phyloP scores from a whole-genome alignment of 2,888 invertebrate species.

The Diadromus collaris region DNA sequence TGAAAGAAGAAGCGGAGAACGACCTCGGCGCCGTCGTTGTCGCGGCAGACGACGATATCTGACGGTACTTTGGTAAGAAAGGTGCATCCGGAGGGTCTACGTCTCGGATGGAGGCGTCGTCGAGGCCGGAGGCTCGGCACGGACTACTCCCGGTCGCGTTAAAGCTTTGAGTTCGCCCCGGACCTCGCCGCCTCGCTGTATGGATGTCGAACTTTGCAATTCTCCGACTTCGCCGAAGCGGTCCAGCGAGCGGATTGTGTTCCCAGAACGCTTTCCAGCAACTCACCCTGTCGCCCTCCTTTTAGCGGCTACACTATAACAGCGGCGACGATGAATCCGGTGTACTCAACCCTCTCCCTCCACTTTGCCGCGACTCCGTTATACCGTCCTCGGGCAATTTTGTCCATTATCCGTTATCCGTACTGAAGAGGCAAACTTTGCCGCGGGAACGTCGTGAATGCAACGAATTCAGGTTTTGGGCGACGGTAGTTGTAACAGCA shows the following conservation, averaged over 20 bases:
- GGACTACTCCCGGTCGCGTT: conserved; percentile 16
- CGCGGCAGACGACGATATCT: conserved; percentile 35
- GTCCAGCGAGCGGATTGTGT: conserved; percentile 51
- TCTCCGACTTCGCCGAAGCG: conserved; percentile 50
- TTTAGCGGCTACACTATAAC: background rate
- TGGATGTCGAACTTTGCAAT: conserved; percentile 61
- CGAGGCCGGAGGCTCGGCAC: conserved; percentile 48
- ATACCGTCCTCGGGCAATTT: conserved; percentile 60
- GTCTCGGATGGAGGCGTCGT: conserved; percentile 38
- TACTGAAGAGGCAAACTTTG: conserved; percentile 60
- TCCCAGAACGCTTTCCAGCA: conserved; percentile 45
- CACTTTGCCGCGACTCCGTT: conserved; percentile 37
- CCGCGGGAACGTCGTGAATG: conserved; percentile 54
- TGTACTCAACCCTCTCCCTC: conserved; percentile 37
- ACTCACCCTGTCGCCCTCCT: background rate
- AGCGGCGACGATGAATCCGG: conserved; percentile 47
- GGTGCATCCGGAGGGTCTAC: conserved; percentile 43
- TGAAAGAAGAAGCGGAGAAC: conserved; percentile 4
- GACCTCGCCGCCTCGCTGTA: conserved; percentile 28
- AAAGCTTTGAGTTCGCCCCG: conserved; percentile 40
- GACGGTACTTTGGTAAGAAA: conserved; percentile 53
- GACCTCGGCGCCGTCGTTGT: conserved; percentile 19
- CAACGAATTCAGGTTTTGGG: conserved; percentile 40
- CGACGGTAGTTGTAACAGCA: conserved; percentile 24
- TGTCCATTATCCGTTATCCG: conserved; percentile 62